A percentile compares a stretch with the other conserved stretches of the same genome.
Conservation (phyloP, 2,797 vertebrate species). For the Psittacula derbiana region DNA sequence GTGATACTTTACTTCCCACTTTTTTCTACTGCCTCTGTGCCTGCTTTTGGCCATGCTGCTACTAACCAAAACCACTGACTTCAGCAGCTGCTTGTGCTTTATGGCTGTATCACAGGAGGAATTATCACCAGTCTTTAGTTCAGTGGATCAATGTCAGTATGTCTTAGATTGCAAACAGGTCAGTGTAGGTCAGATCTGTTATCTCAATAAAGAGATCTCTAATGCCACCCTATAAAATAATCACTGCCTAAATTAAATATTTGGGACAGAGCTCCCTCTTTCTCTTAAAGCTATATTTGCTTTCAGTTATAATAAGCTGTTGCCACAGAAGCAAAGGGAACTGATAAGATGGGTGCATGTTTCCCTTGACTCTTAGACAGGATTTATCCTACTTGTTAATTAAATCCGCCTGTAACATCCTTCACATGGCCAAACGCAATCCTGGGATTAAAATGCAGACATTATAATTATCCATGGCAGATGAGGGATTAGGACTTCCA, state of each 20-base stretch:
- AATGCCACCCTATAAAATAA: slow-evolving; percentile 10
- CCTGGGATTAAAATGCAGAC: slow-evolving; percentile 66
- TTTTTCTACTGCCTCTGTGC: background rate
- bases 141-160: background rate
- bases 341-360: background rate
- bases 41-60: background rate
- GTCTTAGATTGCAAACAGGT: background rate
- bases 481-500: slow-evolving; percentile 62
- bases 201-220: background rate
- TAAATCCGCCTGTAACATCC: slow-evolving; percentile 29
- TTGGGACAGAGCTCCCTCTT: slow-evolving; percentile 12
- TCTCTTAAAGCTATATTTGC: slow-evolving; percentile 3
- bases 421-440: slow-evolving; percentile 55
- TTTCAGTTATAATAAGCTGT: slow-evolving; percentile 26
- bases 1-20: background rate
- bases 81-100: background rate
- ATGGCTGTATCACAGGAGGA: background rate
- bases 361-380: slow-evolving; percentile 8
- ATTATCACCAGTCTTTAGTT: background rate
- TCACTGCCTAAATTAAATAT: slow-evolving; percentile 18
- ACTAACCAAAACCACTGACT: background rate
- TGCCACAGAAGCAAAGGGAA: background rate
- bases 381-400: slow-evolving; percentile 60
- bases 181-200: background rate
- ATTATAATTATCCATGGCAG: slow-evolving; percentile 57